Evolutionary conservation across 2,113 vertebrate genomes (phyloP), one percentile per base, ranked within the genome.

Genomic region (Chaenogobius annularis): DNA sequence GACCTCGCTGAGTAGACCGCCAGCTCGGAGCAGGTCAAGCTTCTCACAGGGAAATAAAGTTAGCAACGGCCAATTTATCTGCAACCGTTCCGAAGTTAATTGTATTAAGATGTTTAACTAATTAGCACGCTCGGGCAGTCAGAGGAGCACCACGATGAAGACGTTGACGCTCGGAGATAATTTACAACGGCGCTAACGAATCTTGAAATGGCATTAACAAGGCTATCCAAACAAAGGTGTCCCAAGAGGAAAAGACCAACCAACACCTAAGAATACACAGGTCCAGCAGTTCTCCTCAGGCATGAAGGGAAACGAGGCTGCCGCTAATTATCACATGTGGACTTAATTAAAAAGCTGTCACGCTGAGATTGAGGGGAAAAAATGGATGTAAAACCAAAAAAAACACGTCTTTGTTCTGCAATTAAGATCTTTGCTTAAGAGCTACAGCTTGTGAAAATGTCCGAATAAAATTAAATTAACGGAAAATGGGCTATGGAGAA

Each of bases 151-250:
- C 68, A 37, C 8, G 56, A 46, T 73, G 66, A 59, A 59, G 59
- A 75, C 23, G 46, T 10, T 26, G 70, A 85, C 79, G 56, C 20
- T 4, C 14, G 12, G 20, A 71, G 73, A 69, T 87, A 20, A 84
- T 85, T 84, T 79, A 82, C 72, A 65, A 64, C 75, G 40, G 20
- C 47, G 14, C 71, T 44, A 71, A 79, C 69, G 80, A 67, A 83
- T 82, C 62, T 73, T 48, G 66, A 69, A 22, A 62, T 79, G 78
- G 83, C 83, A 80, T 86, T 81, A 74, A 73, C 65, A 56, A 58
- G 14, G 31, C 72, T 83, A 78, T 80, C 78, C 72, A 84, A 84
- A 83, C 73, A 79, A 46, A 54, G 56, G 43, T 47, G 14, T 85
- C 82, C 77, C 77, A 44, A 1, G 20, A 72, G 83, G 79, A 73